A percentile compares a stretch with the other conserved stretches of the same genome.
These are phyloP conservation scores for Tamandua tetradactyla DNA, from an alignment of 2,797 vertebrate species.

Conservation along the genomic window DNA sequence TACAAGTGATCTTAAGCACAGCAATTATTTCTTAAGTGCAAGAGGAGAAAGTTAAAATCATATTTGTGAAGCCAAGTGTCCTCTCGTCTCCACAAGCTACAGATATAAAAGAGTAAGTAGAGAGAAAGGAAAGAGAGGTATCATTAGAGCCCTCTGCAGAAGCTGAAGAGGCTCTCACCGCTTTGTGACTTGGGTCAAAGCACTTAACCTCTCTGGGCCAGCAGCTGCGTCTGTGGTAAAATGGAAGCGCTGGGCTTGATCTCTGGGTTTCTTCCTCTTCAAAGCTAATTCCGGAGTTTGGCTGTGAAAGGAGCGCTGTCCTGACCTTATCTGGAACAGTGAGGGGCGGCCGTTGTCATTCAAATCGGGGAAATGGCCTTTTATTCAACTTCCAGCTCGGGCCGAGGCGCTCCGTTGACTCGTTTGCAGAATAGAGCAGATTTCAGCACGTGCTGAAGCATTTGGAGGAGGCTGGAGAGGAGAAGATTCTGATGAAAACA, in stretches of 20 bases:
- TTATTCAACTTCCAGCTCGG: neutral
- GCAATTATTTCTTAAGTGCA: conserved; percentile 51
- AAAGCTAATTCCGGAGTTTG: neutral
- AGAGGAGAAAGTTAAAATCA: conserved; percentile 23
- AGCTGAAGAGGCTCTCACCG: too few relatives aligned
- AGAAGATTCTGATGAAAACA: neutral
- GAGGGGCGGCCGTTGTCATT: neutral
- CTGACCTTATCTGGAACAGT: neutral
- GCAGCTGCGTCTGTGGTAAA: neutral
- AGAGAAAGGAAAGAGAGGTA: neutral
- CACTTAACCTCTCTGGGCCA: conserved; percentile 16
- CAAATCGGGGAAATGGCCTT: neutral
- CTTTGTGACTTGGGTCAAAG: neutral
- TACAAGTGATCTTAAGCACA: conserved; percentile 61
- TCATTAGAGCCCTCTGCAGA: neutral
- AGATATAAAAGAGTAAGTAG: neutral
- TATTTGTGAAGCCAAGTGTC: neutral
- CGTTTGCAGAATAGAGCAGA: neutral
- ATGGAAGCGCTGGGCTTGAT: neutral
- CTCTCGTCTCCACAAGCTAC: neutral
- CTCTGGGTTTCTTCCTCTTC: neutral
- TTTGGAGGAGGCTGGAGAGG: neutral
- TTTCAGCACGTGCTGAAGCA: neutral
- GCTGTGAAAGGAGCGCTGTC: neutral
- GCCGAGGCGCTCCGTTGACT: neutral